Conservation (phyloP, 2,888 invertebrate genomes). For the Stramonita haemastoma region DNA sequence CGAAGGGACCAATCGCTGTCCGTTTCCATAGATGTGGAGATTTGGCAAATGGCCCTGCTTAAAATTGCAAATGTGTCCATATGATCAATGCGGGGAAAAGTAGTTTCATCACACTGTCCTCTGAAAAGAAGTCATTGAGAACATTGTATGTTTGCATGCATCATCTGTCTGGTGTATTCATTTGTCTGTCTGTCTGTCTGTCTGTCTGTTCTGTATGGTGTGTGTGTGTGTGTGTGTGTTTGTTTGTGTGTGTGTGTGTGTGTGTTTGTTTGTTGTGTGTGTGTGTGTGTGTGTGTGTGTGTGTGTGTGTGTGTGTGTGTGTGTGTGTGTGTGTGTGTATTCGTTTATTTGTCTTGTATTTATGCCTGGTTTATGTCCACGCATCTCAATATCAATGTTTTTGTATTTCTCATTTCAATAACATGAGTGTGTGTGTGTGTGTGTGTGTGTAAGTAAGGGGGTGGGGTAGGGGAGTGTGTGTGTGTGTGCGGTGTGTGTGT, state of each 20-base stretch:
- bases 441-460: no score
- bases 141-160: not conserved
- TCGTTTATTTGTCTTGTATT: not conserved
- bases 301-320: not conserved
- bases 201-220: not conserved
- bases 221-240: not conserved
- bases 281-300: not conserved
- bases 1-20: not conserved
- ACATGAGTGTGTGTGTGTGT: no score
- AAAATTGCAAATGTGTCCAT: no score
- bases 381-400: not conserved
- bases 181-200: no score
- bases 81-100: no score
- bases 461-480: no score
- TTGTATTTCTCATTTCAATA: not conserved
- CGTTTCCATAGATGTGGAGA: not conserved
- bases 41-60: no score
- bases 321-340: not conserved
- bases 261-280: not conserved
- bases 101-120: not conserved
- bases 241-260: conserved; percentile 4
- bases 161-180: not conserved
- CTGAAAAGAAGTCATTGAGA: no score
- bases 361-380: no score
- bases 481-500: no score